Base-by-base conservation (phyloP, 1,140 invertebrate species). In the Lepidostoma basale region DNA sequence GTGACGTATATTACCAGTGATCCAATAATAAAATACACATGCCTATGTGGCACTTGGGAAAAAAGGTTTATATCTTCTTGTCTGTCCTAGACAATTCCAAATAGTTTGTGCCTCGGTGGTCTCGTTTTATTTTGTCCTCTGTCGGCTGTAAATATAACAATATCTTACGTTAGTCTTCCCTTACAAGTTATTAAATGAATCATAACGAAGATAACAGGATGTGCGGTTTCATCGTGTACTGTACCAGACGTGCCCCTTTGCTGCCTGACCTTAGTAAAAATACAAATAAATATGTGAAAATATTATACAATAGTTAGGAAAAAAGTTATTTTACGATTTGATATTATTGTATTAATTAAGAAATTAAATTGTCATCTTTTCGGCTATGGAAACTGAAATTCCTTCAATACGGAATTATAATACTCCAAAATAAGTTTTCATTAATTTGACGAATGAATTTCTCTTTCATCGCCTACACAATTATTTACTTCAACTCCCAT, bases 141-240 rank as follows among this genome's bases (percentile, higher is more conserved):
- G n/a, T n/a, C n/a, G n/a, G n/a, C n/a, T n/a, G n/a, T n/a, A n/a
- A n/a, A n/a, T n/a, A n/a, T n/a, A n/a, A n/a, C n/a, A n/a, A n/a
- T 49, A 49, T 26, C 3, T 49, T 22, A 23, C 25, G 18, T 23
- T 23, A 23, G 23, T 23, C 18, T 47, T 23, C 45, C 8, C 18
- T 49, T 26, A 10, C 45, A 49, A 49, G 49, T 54, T 65, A 65
- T 65, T 44, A 40, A 65, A 65, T 56, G 49, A 65, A 65, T 56
- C 62, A 36, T 65, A 65, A 65, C 62, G 62, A 42, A 65, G 49
- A 65, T 65, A 54, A 56, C 62, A 47, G 49, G 62, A 63, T 39
- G 62, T 63, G 42, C 62, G 44, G 44, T 63, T 52, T 52, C 26
- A 18, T 63, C 42, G 49, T 49, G 3, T 49, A 45, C 20, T 22